phyloP scores from a whole-genome alignment of 2,113 vertebrate species.

The Serranochromis macrocephalus region DNA sequence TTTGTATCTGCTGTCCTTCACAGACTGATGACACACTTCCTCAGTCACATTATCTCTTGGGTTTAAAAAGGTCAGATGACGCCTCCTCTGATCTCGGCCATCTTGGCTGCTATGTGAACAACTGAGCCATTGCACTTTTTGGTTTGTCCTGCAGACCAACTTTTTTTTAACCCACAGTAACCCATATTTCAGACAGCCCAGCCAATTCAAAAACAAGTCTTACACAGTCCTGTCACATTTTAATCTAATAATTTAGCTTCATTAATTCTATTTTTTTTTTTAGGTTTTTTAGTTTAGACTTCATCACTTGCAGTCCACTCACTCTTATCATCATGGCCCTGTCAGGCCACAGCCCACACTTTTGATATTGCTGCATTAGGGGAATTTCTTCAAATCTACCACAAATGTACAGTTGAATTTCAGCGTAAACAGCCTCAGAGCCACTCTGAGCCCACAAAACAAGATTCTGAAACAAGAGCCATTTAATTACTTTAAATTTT shows the following conservation, averaged over 20 bases:
- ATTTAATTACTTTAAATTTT: not conserved
- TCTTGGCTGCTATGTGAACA: not conserved
- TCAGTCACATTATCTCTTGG: not conserved
- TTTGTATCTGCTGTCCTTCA: not conserved
- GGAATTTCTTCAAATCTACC: not conserved
- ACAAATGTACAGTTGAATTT: not conserved
- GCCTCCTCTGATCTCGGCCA: not conserved
- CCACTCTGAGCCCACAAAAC: not conserved
- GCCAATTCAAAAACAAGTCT: not conserved
- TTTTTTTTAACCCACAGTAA: not conserved
- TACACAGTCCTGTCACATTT: not conserved
- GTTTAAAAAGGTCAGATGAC: not conserved
- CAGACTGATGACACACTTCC: fast-evolving
- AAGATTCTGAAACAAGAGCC: not conserved
- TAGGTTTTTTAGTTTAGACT: not conserved
- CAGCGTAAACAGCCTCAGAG: not conserved
- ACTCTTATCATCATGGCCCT: not conserved
- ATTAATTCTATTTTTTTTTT: not conserved
- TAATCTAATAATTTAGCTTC: not conserved
- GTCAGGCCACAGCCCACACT: not conserved
- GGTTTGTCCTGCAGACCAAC: not conserved
- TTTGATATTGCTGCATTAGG: fast-evolving
- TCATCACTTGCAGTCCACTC: not conserved
- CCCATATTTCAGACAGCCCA: not conserved
- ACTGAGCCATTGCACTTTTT: fast-evolving